Evolutionary conservation across 2,888 invertebrate species (phyloP), one percentile per base, ranked within the genome.

Genomic region (Cryptus viduatorius): DNA sequence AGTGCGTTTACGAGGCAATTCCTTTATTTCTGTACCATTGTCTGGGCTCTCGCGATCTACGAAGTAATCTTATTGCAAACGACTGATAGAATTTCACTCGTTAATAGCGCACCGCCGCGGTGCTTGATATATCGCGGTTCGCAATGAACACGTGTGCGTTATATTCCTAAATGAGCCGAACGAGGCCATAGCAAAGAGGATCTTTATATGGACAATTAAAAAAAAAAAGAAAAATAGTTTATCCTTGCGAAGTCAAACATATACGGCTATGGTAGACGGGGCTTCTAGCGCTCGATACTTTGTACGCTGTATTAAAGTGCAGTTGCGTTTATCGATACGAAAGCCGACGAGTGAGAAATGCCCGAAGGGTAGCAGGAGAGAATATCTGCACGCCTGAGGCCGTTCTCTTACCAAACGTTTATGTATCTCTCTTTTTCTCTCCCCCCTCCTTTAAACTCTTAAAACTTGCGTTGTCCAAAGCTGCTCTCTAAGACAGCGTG

Each of bases 141-240:
- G 37, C 37, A 53, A 69, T 69, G 69, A 24, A 68, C 80, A 79
- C 72, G 42, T 56, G 76, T 68, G 56, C 72, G 72, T 68, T 84
- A 56, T 77, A 67, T 59, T 37, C 67, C 59, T 72, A 84, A 84
- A 53, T 72, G 65, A 72, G 79, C 42, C 65, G 71, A 71, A 64
- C 79, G 72, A 79, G 79, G 79, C 44, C 72, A 44, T 16, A 37
- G 10, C 48, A 37, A 64, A 61, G 61, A 19, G 64, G 53, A 77
- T 56, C 68, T 31, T 68, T 78, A 68, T 69, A 59, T 12, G 59
- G 56, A 53, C 61, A 42, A 44, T n/a, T 24, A 59, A 46, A 46
- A 73, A 65, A 65, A 56, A 79, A 71, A 50, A 50, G 37, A 37
- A 37, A 37, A 37, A 37, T 37, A 4, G 50, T 64, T 46, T 71